These are phyloP conservation scores for Hippopotamyrus pictus DNA, from an alignment of 2,797 vertebrate species.

Conservation along the genomic window DNA sequence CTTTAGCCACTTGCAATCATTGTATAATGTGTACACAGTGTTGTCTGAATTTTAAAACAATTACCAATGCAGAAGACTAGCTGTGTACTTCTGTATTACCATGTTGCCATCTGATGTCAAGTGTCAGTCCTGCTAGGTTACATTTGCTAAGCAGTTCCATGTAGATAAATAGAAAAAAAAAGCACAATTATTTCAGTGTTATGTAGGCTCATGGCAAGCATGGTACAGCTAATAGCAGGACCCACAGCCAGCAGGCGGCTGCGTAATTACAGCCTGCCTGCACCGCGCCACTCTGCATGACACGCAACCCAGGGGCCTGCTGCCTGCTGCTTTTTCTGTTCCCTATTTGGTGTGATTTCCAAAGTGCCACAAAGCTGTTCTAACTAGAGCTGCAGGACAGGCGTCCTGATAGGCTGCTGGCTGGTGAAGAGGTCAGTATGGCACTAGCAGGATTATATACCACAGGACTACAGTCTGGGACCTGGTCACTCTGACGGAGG, in stretches of 20 bases:
- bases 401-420: neutral
- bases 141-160: neutral
- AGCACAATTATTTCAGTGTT: neutral
- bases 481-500: too few relatives aligned
- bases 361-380: neutral
- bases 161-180: neutral
- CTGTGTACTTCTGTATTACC: neutral
- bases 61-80: neutral
- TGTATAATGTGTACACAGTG: neutral
- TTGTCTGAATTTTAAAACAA: neutral
- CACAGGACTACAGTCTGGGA: neutral
- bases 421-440: neutral
- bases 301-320: neutral
- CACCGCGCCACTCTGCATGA: neutral
- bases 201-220: neutral
- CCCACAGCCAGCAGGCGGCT: too few relatives aligned
- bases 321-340: neutral
- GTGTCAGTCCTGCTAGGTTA: neutral
- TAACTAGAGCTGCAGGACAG: neutral
- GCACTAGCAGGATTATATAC: neutral
- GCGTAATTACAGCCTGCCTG: neutral
- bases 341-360: neutral
- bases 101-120: neutral
- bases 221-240: neutral
- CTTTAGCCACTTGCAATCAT: neutral